Evolutionary conservation across 2,888 invertebrate species (phyloP), one percentile per base, ranked within the genome.

Genomic region (Tineola bisselliella): DNA sequence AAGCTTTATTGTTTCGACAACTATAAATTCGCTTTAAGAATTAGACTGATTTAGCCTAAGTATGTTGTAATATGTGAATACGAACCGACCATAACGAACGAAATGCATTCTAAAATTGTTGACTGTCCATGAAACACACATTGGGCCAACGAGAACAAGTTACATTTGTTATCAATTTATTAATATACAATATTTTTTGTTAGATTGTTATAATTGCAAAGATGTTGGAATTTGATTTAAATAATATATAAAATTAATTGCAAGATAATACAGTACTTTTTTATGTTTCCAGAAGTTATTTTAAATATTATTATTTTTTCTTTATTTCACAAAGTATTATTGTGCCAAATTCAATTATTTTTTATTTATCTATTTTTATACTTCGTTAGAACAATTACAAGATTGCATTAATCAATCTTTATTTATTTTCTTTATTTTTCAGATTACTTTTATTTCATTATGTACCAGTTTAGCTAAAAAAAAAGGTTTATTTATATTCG

Each of bases 31-130:
- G 83, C 84, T 84, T 81, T 87, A 87, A 87, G 86, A 83, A 84
- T 84, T 86, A 87, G 86, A 87, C 86, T 87, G 86, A 87, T 87
- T 86, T 84, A 86, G 82, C 79, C 72, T 87, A 86, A 86, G 86
- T 84, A 81, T 77, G 33, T n/a, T 81, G 79, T 79, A 80, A 75
- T 75, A 78, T 69, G 70, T 63, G 70, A 80, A 76, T 75, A 69
- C 78, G 75, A 76, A 74, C 19, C 77, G 76, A 79, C 71, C 73
- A 69, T 73, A 25, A 69, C 77, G 77, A 77, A 76, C 77, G 76
- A 78, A 76, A 70, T n/a, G n/a, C n/a, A n/a, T n/a, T n/a, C n/a
- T n/a, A n/a, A n/a, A 18, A 66, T 56, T 60, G 59, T 59, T 62
- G 15, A 52, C 52, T 13, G 18, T 52, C 15, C 15, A 25, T 25